Percentiles rank a stretch among this genome's conserved stretches.
Evolutionary conservation across 1,140 invertebrate species (phyloP).

Genomic region (Drosophila rufa): DNA sequence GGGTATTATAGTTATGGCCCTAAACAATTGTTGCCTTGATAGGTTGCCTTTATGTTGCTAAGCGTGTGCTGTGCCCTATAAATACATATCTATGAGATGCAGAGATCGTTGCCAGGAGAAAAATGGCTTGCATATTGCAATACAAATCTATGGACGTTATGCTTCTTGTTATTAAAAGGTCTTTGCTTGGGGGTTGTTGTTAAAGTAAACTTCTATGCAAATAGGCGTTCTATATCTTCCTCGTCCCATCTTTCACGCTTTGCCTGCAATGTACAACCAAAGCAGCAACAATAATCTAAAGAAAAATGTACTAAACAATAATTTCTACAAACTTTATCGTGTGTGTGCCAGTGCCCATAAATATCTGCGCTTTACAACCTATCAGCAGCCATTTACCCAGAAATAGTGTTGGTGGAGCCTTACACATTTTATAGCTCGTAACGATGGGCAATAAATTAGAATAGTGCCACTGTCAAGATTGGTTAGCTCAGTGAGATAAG

Average conservation of each 20-base stretch:
- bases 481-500: not conserved
- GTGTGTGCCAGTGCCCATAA: not conserved
- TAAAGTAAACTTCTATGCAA: too few relatives aligned
- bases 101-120: too few relatives aligned
- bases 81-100: not conserved
- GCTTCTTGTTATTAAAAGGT: too few relatives aligned
- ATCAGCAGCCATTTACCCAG: not conserved
- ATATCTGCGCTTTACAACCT: not conserved
- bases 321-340: not conserved
- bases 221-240: too few relatives aligned
- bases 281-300: too few relatives aligned
- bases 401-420: not conserved
- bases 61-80: not conserved
- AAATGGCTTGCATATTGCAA: too few relatives aligned
- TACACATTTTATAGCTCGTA: not conserved
- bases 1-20: not conserved
- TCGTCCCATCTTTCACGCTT: too few relatives aligned
- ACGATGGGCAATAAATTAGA: constrained; percentile 7
- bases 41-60: not conserved
- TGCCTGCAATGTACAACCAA: too few relatives aligned
- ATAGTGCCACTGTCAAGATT: constrained; percentile 4
- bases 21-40: not conserved
- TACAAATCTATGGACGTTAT: too few relatives aligned
- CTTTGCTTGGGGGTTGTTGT: too few relatives aligned
- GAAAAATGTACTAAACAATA: too few relatives aligned